Percentiles rank a stretch among this genome's conserved stretches.
Conservation (phyloP, 92 coral and sea anemone species). For the Heliopora coerulea region DNA sequence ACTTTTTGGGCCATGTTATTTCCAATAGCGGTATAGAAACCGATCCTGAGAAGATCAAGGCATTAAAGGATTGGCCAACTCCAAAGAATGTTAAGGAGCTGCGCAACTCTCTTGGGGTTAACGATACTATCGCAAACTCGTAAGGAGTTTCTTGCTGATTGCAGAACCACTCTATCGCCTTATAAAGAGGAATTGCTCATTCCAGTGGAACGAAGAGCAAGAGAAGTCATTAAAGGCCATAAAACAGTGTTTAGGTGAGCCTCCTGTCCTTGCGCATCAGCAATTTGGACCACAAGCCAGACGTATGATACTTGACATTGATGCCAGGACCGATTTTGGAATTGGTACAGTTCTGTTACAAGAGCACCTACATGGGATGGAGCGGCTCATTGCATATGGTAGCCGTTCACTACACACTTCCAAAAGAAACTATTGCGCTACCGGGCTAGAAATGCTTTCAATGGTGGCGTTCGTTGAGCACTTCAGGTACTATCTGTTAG, state of each 20-base stretch:
- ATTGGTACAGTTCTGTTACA: conserved; percentile 32
- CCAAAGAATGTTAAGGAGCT: conserved; percentile 26
- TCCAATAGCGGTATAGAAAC: conserved; percentile 42
- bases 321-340: conserved; percentile 42
- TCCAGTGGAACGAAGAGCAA: conserved; percentile 49
- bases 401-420: conserved; percentile 29
- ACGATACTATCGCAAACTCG: conserved; percentile 45
- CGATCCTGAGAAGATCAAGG: conserved; percentile 48
- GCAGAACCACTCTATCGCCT: conserved; percentile 48
- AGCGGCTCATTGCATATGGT: conserved; percentile 27
- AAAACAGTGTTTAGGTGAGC: conserved; percentile 19
- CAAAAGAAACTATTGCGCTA: conserved; percentile 28
- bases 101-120: conserved; percentile 45
- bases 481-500: conserved; percentile 34
- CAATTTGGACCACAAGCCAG: conserved; percentile 28
- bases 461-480: conserved; percentile 34
- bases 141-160: conserved; percentile 27
- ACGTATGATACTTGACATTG: conserved; percentile 47
- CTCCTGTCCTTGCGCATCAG: conserved; percentile 44
- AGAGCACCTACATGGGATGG: conserved; percentile 22
- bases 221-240: conserved; percentile 42
- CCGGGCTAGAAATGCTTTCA: conserved; percentile 31
- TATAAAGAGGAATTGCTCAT: conserved; percentile 22
- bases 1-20: conserved; percentile 52
- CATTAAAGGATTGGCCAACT: conserved; percentile 44